A percentile compares a stretch with the other conserved stretches of the same genome.
Conservation (phyloP, 2,797 vertebrate species). For the Luscinia megarhynchos region DNA sequence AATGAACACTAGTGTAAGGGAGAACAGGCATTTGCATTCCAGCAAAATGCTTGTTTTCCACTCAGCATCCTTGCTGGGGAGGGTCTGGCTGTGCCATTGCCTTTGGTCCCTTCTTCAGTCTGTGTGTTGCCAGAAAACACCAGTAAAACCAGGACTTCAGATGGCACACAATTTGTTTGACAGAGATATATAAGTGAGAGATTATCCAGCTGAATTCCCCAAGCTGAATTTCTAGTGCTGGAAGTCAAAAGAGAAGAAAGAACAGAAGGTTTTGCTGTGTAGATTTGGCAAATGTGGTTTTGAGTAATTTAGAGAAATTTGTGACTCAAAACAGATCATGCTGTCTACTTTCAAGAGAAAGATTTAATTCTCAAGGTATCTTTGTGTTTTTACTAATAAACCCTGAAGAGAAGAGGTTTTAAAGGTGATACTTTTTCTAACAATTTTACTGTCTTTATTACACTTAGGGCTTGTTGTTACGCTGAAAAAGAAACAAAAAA, state of each 20-base stretch:
- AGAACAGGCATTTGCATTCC: neutral
- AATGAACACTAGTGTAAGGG: neutral
- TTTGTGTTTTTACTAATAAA: neutral
- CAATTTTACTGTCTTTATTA: neutral
- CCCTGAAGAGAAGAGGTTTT: neutral
- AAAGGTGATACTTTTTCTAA: neutral
- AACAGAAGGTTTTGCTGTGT: neutral
- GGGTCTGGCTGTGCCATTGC: neutral
- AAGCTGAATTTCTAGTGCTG: neutral
- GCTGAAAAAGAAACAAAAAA: neutral
- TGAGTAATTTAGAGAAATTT: neutral
- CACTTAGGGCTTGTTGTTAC: neutral
- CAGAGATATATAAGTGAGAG: neutral
- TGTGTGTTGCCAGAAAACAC: neutral
- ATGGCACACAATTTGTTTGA: neutral
- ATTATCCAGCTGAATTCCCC: neutral
- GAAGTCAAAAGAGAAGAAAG: neutral
- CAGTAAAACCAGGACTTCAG: neutral
- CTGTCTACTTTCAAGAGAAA: neutral
- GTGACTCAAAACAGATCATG: neutral
- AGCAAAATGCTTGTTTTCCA: neutral
- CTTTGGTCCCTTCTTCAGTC: neutral
- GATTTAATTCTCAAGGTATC: neutral
- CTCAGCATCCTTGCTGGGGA: neutral
- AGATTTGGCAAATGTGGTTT: neutral